These are phyloP conservation scores for Heliconius charithonia DNA, from an alignment of 2,888 invertebrate genomes.

Conservation along the genomic window DNA sequence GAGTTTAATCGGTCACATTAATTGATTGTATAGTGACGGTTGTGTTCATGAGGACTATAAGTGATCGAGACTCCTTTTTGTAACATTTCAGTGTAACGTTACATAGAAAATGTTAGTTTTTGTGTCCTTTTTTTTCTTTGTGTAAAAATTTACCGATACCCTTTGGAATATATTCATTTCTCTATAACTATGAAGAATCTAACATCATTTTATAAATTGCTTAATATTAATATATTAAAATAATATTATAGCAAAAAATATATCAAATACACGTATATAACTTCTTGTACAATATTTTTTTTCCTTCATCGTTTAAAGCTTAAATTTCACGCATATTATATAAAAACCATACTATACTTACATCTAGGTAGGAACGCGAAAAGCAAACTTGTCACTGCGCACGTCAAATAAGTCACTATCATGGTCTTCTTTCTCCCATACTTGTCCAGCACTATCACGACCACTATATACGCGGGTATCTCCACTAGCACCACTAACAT, in stretches of 20 bases:
- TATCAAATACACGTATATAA: too few relatives aligned
- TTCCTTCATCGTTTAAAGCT: neutral
- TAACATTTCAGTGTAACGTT: neutral
- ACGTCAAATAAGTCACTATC: slow-evolving; percentile 84
- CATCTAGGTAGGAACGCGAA: slow-evolving; percentile 86
- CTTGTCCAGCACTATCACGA: slow-evolving; percentile 86
- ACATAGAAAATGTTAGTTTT: too few relatives aligned
- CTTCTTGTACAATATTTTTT: too few relatives aligned
- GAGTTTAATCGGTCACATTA: neutral
- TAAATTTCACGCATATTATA: too few relatives aligned
- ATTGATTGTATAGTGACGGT: neutral
- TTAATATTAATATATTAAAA: too few relatives aligned
- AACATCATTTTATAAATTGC: too few relatives aligned
- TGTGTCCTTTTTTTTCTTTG: too few relatives aligned
- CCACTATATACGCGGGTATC: slow-evolving; percentile 88
- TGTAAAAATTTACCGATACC: too few relatives aligned
- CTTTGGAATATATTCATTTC: too few relatives aligned
- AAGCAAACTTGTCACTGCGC: slow-evolving; percentile 84
- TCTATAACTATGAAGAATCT: too few relatives aligned
- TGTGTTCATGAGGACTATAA: neutral
- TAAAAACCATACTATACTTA: slow-evolving; percentile 59
- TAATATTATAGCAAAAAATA: too few relatives aligned
- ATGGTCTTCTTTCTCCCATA: slow-evolving; percentile 87
- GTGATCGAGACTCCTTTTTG: neutral
- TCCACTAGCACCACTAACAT: slow-evolving; percentile 86